A percentile compares a stretch with the other conserved stretches of the same genome.
Conservation (phyloP, 1,140 invertebrate genomes). For the Drosophila jambulina region DNA sequence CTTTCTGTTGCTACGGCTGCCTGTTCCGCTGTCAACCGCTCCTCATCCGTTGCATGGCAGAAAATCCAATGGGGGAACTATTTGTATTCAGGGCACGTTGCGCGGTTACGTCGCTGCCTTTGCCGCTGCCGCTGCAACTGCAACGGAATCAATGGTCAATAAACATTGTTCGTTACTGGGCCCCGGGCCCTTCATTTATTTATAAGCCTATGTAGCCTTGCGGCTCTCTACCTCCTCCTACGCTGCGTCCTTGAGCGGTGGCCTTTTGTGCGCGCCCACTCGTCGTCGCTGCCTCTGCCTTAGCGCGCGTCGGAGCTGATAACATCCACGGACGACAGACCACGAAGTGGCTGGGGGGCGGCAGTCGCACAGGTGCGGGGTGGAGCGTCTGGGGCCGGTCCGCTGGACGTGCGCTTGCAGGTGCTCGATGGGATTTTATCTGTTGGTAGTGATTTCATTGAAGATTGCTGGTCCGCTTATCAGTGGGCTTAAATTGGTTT, state of each 20-base stretch:
- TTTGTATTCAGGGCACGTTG: conserved; percentile 69
- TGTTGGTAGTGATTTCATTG: conserved; percentile 43
- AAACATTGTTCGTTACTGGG: conserved; percentile 36
- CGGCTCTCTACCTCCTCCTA: conserved; percentile 44
- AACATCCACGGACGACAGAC: conserved; percentile 55
- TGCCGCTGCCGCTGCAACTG: conserved; percentile 32
- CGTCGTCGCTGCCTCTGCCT: conserved; percentile 33
- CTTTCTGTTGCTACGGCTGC: conserved; percentile 18
- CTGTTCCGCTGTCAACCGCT: conserved; percentile 24
- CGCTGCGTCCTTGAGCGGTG: conserved; percentile 60
- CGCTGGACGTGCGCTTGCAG: conserved; percentile 24
- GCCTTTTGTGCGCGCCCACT: conserved; percentile 57
- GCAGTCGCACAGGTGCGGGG: conserved; percentile 34
- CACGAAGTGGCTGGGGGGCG: conserved; percentile 43
- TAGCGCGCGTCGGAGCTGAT: conserved; percentile 70
- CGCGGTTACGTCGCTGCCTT: conserved; percentile 41
- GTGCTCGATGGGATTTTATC: conserved; percentile 25
- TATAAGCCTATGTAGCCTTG: conserved; percentile 47
- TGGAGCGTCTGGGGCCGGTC: conserved; percentile 5
- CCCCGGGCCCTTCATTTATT: conserved; percentile 49
- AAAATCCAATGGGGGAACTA: conserved; percentile 31
- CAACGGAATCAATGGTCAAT: conserved; percentile 37
- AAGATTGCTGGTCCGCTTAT: conserved; percentile 49
- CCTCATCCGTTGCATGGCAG: conserved; percentile 55
- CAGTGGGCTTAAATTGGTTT: conserved; percentile 35